Conservation (phyloP, 2,797 vertebrate species). For the Heteromormyrus szaboi region DNA sequence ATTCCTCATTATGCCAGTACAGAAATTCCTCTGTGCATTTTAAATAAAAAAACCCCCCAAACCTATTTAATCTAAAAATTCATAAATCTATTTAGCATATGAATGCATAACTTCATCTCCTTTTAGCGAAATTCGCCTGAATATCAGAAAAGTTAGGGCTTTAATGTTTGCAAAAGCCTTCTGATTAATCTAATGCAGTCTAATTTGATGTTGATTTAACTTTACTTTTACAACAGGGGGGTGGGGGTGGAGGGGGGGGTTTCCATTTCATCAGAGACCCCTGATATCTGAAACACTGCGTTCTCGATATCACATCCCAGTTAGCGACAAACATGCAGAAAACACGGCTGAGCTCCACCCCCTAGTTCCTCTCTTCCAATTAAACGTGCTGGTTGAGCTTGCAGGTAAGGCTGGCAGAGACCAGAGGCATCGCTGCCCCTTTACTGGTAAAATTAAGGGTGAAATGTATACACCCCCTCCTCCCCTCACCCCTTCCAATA, state of each 20-base stretch:
- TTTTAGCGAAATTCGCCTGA: background rate
- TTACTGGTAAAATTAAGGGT: background rate
- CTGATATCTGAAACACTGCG: background rate
- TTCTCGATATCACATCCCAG: background rate
- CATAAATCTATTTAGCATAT: constrained; percentile 1
- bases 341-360: background rate
- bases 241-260: background rate
- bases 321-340: background rate
- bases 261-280: background rate
- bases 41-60: background rate
- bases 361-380: background rate
- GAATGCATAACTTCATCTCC: background rate
- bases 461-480: background rate
- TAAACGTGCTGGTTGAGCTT: background rate
- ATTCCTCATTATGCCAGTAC: background rate
- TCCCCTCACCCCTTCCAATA: background rate
- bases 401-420: background rate
- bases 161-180: background rate
- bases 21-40: background rate
- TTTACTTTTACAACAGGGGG: background rate
- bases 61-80: background rate
- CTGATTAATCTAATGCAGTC: background rate
- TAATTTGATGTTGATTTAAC: background rate
- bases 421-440: background rate
- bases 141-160: background rate